These are phyloP conservation scores for Tokudaia muenninki DNA, from an alignment of 2,797 vertebrate genomes.

Conservation along the genomic window DNA sequence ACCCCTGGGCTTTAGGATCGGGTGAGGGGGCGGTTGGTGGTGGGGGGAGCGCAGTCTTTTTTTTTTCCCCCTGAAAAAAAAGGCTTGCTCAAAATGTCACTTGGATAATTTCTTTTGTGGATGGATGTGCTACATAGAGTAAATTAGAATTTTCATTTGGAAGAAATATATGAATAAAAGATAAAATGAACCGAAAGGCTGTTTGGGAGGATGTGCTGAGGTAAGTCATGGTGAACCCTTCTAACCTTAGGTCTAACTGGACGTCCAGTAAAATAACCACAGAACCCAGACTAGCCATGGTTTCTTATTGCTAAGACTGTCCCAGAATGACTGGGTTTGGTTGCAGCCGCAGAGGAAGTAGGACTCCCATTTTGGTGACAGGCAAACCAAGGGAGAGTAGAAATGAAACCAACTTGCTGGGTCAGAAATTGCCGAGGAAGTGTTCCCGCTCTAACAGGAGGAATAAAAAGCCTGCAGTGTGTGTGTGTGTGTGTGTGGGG, in stretches of 20 bases:
- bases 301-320: background rate
- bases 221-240: background rate
- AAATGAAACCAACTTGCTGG: background rate
- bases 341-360: background rate
- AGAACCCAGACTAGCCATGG: background rate
- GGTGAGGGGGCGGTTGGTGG: background rate
- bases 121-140: background rate
- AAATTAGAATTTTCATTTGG: background rate
- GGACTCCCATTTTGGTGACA: background rate
- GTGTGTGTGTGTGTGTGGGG: conserved; percentile 66
- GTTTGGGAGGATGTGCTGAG: background rate
- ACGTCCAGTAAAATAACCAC: conserved; percentile 6
- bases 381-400: background rate
- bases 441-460: conserved; percentile 50
- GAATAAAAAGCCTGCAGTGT: conserved; percentile 72
- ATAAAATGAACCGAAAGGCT: background rate
- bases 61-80: conserved; percentile 1
- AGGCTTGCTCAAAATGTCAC: conserved; percentile 34
- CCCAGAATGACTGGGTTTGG: background rate
- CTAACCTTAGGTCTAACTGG: conserved; percentile 16
- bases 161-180: conserved; percentile 24
- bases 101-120: background rate
- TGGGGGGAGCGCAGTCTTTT: no score
- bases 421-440: conserved; percentile 60
- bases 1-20: background rate